Percentiles rank a stretch among this genome's conserved stretches.
Conservation (phyloP, 2,797 vertebrate genomes). For the Psittacula derbiana region DNA sequence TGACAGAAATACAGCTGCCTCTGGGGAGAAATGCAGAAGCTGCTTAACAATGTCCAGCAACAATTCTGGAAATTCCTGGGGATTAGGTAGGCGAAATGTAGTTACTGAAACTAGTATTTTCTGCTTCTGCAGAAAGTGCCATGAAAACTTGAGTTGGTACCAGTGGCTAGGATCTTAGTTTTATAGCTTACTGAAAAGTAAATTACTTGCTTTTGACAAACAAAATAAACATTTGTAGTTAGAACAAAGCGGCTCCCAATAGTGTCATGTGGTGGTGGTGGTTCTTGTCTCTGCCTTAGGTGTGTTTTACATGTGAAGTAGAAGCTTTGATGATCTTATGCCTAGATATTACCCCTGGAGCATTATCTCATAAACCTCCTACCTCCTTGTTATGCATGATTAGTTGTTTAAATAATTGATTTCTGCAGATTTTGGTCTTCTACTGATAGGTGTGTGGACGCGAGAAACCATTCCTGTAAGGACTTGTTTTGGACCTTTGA, state of each 20-base stretch:
- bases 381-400: not conserved
- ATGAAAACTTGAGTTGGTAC: slow-evolving; percentile 31
- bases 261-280: slow-evolving; percentile 53
- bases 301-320: slow-evolving; percentile 26
- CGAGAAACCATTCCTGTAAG: slow-evolving; percentile 89
- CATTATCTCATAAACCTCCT: not conserved
- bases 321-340: slow-evolving; percentile 39
- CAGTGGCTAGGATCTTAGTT: slow-evolving; percentile 50
- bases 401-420: slow-evolving; percentile 14
- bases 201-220: slow-evolving; percentile 46
- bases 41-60: slow-evolving; percentile 68
- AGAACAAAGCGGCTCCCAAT: slow-evolving; percentile 12
- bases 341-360: slow-evolving; percentile 35
- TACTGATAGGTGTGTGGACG: slow-evolving; percentile 87
- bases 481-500: slow-evolving; percentile 95
- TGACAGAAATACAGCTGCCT: slow-evolving; percentile 70
- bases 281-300: slow-evolving; percentile 52
- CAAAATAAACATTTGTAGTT: slow-evolving; percentile 1
- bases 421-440: slow-evolving; percentile 36
- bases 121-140: slow-evolving; percentile 66
- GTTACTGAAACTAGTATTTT: slow-evolving; percentile 62
- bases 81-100: slow-evolving; percentile 70
- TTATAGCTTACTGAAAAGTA: slow-evolving; percentile 42
- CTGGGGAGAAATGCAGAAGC: slow-evolving; percentile 72
- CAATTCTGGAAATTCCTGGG: slow-evolving; percentile 68